A percentile compares a stretch with the other conserved stretches of the same genome.
These are phyloP conservation scores for Brachypodius melanocephalos DNA, from an alignment of 2,113 vertebrate genomes.

Conservation along the genomic window DNA sequence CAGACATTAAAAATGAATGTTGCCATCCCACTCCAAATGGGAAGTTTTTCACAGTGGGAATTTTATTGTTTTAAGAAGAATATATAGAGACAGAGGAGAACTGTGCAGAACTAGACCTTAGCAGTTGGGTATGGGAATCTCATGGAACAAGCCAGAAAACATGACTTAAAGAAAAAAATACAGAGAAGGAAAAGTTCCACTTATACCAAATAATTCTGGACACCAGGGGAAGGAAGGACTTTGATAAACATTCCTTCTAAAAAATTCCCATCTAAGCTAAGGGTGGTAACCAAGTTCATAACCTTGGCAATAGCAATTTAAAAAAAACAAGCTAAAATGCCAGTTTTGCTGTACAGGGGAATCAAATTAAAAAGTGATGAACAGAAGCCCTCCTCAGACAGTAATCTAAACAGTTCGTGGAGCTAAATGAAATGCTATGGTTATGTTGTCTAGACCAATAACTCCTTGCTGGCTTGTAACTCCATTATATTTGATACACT, in stretches of 20 bases:
- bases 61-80: neutral
- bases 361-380: neutral
- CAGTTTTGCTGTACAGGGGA: neutral
- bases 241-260: neutral
- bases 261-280: neutral
- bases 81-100: neutral
- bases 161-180: neutral
- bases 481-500: neutral
- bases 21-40: conserved; percentile 24
- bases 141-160: neutral
- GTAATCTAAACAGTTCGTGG: neutral
- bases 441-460: neutral
- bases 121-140: neutral
- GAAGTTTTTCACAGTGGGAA: neutral
- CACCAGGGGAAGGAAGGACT: neutral
- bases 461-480: neutral
- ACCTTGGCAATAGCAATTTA: neutral
- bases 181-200: neutral
- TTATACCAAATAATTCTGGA: neutral
- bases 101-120: neutral
- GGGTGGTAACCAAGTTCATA: neutral
- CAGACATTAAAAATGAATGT: neutral
- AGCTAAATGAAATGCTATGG: neutral
- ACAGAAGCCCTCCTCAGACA: neutral
- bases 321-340: neutral